A percentile compares a stretch with the other conserved stretches of the same genome.
phyloP scores from a whole-genome alignment of 2,888 invertebrate genomes.

The Nymphalis c-album region DNA sequence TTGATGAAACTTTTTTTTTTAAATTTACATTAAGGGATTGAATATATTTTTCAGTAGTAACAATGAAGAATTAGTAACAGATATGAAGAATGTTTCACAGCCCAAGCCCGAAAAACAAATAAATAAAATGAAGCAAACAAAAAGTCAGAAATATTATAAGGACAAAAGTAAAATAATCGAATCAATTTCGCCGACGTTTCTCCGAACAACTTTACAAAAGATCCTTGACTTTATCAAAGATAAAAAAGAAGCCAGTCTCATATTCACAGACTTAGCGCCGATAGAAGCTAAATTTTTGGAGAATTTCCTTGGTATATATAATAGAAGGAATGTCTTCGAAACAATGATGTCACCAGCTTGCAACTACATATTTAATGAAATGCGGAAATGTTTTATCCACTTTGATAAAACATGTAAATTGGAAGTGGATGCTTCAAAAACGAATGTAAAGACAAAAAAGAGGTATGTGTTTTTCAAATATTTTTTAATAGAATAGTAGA shows the following conservation, averaged over 20 bases:
- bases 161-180: constrained; percentile 32
- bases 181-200: constrained; percentile 36
- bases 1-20: background rate
- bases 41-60: constrained; percentile 2
- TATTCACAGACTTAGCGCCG: constrained; percentile 39
- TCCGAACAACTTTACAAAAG: constrained; percentile 35
- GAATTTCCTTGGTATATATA: constrained; percentile 32
- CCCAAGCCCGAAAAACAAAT: background rate
- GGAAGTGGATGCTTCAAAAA: constrained; percentile 25
- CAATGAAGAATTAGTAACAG: no score
- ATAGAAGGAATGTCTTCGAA: constrained; percentile 24
- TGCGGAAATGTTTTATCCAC: constrained; percentile 21
- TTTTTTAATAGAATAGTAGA: background rate
- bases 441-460: constrained; percentile 24
- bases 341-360: constrained; percentile 33
- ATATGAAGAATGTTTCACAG: no score
- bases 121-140: background rate
- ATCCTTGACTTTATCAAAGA: constrained; percentile 43
- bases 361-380: constrained; percentile 32
- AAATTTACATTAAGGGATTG: background rate
- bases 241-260: constrained; percentile 36
- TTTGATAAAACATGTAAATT: constrained; percentile 26
- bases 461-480: constrained; percentile 16
- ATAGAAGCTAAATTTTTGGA: constrained; percentile 39
- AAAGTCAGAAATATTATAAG: constrained; percentile 21